Base-by-base conservation (phyloP, 2,797 vertebrate genomes). In the Myripristis murdjan region DNA sequence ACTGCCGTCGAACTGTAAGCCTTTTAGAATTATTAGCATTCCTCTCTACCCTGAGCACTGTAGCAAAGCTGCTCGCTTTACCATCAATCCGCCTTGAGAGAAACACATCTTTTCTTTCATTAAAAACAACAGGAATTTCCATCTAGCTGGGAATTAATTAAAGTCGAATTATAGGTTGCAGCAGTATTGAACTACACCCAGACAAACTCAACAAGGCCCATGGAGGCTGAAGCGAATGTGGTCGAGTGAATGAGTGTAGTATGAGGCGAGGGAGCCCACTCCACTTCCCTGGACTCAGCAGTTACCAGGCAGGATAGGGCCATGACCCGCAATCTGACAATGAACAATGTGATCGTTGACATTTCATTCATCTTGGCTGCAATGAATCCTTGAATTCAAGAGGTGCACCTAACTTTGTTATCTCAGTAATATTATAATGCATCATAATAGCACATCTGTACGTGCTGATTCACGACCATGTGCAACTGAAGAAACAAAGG, bases 1-100 rank as follows among this genome's bases (percentile, higher is more conserved):
- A 95, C 94, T 86, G 89, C 81, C 73, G 62, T 82, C 70, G 62
- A 87, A 95, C 93, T 95, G 93, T 94, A 94, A 94, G 92, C 91
- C 93, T 94, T 94, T 94, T 86, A 88, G 91, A 94, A 93, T 94
- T 93, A 95, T 94, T 93, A 93, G 91, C 93, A 94, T 95, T 95
- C 93, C 91, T 94, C 87, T 82, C 86, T 83, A 83, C 85, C 87
- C 89, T 22, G 77, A 84, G 93, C 88, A 91, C 90, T 91, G 92
- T 88, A 92, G 92, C 91, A 91, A 88, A 92, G 91, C 88, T 59
- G 75, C 85, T 87, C 80, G 64, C 85, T 90, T 90, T 78, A 82
- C 84, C 79, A 72, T 89, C 87, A 89, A 89, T 88, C 89, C 77
- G 70, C 79, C 80, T 80, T 35, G 64, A 84, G 72, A 87, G 82